A percentile compares a stretch with the other conserved stretches of the same genome.
Conservation (phyloP, 2,888 invertebrate species). For the Mythimna pallens region DNA sequence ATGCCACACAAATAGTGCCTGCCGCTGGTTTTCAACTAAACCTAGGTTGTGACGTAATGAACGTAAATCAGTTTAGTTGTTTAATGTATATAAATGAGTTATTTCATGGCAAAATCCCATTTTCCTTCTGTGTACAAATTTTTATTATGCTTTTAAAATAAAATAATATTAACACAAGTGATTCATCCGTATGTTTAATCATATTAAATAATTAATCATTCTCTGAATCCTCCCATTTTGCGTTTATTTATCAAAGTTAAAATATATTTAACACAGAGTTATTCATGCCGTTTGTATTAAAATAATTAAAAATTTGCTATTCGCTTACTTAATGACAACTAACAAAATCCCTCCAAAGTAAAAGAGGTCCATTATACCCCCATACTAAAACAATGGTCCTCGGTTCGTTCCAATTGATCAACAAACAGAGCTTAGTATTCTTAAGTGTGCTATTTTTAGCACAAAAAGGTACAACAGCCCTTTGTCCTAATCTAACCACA, state of each 20-base stretch:
- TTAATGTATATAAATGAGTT: not conserved
- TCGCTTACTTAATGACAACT: not conserved
- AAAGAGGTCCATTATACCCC: not conserved
- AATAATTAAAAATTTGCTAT: not conserved
- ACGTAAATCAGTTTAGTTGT: not conserved
- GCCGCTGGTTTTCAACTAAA: no score
- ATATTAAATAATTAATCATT: not conserved
- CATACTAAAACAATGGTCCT: not conserved
- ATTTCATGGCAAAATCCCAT: not conserved
- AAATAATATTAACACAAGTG: not conserved
- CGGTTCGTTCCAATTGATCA: not conserved
- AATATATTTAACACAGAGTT: not conserved
- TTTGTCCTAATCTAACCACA: constrained; percentile 13
- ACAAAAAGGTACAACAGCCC: not conserved
- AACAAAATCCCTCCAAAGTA: not conserved
- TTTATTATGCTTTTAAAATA: not conserved
- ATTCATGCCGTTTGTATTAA: not conserved
- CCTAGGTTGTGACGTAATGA: no score
- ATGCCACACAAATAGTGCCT: no score
- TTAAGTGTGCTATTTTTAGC: constrained; percentile 3
- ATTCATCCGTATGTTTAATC: not conserved
- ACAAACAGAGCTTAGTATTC: not conserved
- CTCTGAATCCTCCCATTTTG: not conserved
- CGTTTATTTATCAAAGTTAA: not conserved
- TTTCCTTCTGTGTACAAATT: not conserved